Conservation (phyloP, 2,888 invertebrate genomes). For the Sarcophaga subvicina region DNA sequence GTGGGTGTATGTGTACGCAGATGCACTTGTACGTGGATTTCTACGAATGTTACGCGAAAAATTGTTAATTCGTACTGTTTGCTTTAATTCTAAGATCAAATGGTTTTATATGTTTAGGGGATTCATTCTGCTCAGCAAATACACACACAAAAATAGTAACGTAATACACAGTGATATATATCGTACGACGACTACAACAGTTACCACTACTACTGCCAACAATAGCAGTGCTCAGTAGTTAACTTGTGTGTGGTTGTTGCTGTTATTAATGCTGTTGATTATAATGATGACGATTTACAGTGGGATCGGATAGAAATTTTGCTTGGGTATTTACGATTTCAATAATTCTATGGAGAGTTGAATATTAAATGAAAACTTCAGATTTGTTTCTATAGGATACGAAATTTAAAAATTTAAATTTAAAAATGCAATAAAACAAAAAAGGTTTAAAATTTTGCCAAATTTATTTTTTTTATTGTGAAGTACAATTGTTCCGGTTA, state of each 20-base stretch:
- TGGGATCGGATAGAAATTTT: background rate
- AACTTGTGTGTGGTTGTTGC: slow-evolving; percentile 24
- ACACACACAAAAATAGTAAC: slow-evolving; percentile 24
- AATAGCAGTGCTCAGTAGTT: slow-evolving; percentile 16
- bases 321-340: background rate
- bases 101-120: slow-evolving; percentile 65
- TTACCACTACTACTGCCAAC: slow-evolving; percentile 36
- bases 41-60: slow-evolving; percentile 39
- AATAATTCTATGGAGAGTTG: background rate
- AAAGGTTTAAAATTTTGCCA: too few species aligned
- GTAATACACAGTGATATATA: background rate
- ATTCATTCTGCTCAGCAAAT: slow-evolving; percentile 47
- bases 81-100: slow-evolving; percentile 68
- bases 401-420: too few species aligned
- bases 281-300: slow-evolving; percentile 3
- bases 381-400: too few species aligned
- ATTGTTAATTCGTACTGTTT: slow-evolving; percentile 60
- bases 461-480: too few species aligned
- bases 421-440: too few species aligned
- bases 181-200: slow-evolving; percentile 10
- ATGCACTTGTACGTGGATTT: slow-evolving; percentile 6
- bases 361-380: background rate
- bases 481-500: too few species aligned
- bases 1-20: background rate
- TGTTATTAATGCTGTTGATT: slow-evolving; percentile 26